Base-by-base conservation (phyloP, 1,140 invertebrate genomes). In the Pseudomyrmex dendroicus region DNA sequence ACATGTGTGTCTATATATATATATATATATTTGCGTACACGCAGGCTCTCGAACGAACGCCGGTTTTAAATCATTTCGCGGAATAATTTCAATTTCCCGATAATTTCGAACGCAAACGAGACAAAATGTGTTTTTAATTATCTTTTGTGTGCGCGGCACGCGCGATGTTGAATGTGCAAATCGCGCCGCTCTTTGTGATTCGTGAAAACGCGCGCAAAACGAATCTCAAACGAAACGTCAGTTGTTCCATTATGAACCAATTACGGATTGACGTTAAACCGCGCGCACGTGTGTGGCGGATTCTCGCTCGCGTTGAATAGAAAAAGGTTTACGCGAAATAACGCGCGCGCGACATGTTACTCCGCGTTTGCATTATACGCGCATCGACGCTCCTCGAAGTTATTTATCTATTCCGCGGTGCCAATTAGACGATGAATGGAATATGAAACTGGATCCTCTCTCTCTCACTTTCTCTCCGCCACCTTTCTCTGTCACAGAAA, bases 361-460 rank as follows among this genome's bases (percentile, higher is more conserved):
- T 63, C 59, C 44, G 12, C 17, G 25, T 12, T 35, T 5, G 35
- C 63, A 68, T 67, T 77, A 67, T 67, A 22, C 17, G 50, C 22
- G 44, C 15, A 20, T 35, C 35, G 35, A 35, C 35, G 35, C 35
- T 17, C 50, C 44, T 59, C 12, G 20, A 54, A 54, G 59, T 70
- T 80, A 72, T 72, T 80, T 72, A 50, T 70, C 54, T 25, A 59
- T 72, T n/a, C 15, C 44, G 48, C 4, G 44, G 25, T 59, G 44
- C 44, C 44, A 80, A 80, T 80, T 80, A 80, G 20, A 9, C 12
- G 56, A 15, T 46, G 68, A 78, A 59, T 48, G 66, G 35, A 59
- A 70, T 70, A 70, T 70, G 76, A 68, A 78, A 68, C 64, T 78
- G 64, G 64, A 64, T 17, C 46, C 10, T 54, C 48, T 64, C 15